phyloP scores from a whole-genome alignment of 2,113 vertebrate species.

The Marmota monax region DNA sequence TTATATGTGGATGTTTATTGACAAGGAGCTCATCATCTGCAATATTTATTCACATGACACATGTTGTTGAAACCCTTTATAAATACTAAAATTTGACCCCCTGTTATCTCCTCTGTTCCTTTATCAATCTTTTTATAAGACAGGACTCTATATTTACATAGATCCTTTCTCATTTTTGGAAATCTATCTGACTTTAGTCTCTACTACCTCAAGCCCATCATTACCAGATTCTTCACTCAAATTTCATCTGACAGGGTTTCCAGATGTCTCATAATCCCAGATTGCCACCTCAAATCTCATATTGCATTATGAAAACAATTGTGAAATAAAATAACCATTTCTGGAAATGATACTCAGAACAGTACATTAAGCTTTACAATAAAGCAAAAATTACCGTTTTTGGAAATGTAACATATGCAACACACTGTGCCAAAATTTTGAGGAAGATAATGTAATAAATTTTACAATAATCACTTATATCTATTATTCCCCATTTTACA shows the following conservation, averaged over 20 bases:
- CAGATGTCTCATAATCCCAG: background rate
- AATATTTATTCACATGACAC: background rate
- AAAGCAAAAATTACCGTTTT: background rate
- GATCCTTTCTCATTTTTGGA: background rate
- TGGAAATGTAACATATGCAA: background rate
- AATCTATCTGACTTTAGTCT: background rate
- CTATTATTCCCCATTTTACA: background rate
- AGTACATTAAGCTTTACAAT: background rate
- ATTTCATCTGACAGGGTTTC: background rate
- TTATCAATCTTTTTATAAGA: background rate
- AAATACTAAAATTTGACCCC: background rate
- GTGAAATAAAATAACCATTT: background rate
- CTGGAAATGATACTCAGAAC: background rate
- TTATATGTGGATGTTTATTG: background rate
- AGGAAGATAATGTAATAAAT: background rate
- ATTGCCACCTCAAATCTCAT: background rate
- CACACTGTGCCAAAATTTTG: background rate
- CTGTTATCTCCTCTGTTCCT: background rate
- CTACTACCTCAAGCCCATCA: background rate
- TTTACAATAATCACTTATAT: background rate
- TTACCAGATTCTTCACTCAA: background rate
- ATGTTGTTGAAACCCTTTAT: background rate
- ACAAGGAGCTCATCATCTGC: background rate
- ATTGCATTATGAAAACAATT: background rate
- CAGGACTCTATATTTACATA: background rate